Base-by-base conservation (phyloP, 2,797 vertebrate species). In the Phoxinus dragarum region DNA sequence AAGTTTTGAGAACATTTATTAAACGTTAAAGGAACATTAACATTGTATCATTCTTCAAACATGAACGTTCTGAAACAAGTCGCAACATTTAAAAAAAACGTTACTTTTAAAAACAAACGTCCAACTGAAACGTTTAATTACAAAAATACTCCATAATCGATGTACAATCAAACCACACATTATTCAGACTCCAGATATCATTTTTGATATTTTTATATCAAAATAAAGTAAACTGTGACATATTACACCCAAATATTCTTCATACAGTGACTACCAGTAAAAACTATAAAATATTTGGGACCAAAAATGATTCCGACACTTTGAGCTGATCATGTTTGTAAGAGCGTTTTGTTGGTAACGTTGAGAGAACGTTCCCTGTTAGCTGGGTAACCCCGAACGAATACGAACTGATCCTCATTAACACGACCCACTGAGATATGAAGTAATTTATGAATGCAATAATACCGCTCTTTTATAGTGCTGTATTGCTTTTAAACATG, bases 391-490 rank as follows among this genome's bases (percentile, higher is more conserved):
- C 16, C 64, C 64, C 31, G 19, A 34, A 66, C 31, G 3, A 66
- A 34, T n/a, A 66, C 14, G 6, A 61, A 14, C n/a, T 64, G 59
- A 66, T 34, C 64, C 14, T 17, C 40, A 66, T 66, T 66, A 66
- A 75, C 52, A 42, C n/a, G 54, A 72, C 71, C 44, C 71, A 14
- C 71, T 80, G 64, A 49, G 74, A 80, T 67, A 47, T 74, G 66
- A 84, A 44, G 42, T 86, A 52, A 79, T 85, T 87, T 86, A 79
- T 86, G 52, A 89, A 88, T 71, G 72, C 86, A 42, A 86, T 78
- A 85, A 80, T 92, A 81, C 81, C 73, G 86, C 80, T 90, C 82
- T 88, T 88, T 71, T 64, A 47, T n/a, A 72, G 91, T 91, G 90
- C 91, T 90, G 84, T 88, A 88, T 82, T 90, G 54, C 82, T 67